A percentile compares a stretch with the other conserved stretches of the same genome.
These are phyloP conservation scores for Clavelina lepadiformis DNA, from an alignment of 23 tunicate species.

Conservation along the genomic window DNA sequence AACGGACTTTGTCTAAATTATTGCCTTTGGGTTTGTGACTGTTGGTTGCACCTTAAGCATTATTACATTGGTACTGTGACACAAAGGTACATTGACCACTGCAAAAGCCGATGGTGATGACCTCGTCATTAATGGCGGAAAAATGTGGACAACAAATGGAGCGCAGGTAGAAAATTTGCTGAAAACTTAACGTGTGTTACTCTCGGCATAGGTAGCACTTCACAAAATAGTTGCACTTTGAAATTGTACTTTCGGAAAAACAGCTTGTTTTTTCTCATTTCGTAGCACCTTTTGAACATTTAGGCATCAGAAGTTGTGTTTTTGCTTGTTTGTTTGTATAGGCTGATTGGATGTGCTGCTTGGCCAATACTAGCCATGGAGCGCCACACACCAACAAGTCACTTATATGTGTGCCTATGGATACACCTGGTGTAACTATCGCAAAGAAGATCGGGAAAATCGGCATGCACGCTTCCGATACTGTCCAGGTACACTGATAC, in stretches of 20 bases:
- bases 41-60: too few relatives aligned
- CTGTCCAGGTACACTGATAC: conserved; percentile 81
- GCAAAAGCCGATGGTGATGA: conserved; percentile 95
- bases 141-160: conserved; percentile 99
- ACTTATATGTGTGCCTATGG: conserved; percentile 90
- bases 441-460: conserved; percentile 74
- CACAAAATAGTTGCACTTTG: too few relatives aligned
- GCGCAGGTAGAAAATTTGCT: conserved; percentile 61
- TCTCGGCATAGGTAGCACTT: too few relatives aligned
- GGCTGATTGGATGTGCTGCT: conserved; percentile 97
- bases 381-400: conserved; percentile 79
- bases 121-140: conserved; percentile 82
- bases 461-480: conserved; percentile 89
- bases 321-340: conserved; percentile 3
- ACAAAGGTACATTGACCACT: conserved; percentile 53
- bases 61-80: too few relatives aligned
- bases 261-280: too few relatives aligned
- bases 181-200: too few relatives aligned
- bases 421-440: conserved; percentile 78
- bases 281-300: too few relatives aligned
- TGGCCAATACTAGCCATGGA: conserved; percentile 78
- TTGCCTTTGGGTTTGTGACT: too few relatives aligned
- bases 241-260: too few relatives aligned
- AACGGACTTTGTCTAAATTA: too few relatives aligned
- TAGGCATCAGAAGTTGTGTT: too few relatives aligned